Base-by-base conservation (phyloP, 2,888 invertebrate species). In the Sphaerophoria rueppellii region DNA sequence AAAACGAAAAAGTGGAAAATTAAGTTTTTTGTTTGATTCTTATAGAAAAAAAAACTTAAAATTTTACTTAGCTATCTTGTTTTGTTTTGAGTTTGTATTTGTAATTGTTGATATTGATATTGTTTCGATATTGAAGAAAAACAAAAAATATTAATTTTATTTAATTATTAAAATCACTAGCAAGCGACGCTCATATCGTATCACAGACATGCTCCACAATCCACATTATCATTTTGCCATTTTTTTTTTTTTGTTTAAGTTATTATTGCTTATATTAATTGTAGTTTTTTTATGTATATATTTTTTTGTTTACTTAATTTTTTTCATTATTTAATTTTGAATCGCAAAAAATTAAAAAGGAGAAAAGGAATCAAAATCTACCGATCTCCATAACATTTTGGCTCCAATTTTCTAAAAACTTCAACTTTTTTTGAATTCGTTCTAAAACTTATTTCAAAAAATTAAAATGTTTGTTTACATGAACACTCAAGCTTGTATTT, bases 121-220 rank as follows among this genome's bases (percentile, higher is more conserved):
- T 70, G 24, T 58, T 57, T 48, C n/a, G 24, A 61, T 16, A 24
- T 32, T 46, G 58, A 35, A 60, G 12, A 43, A 58, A 57, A 70
- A 72, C 50, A 75, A 65, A 76, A 54, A 24, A 63, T 57, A 85
- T 63, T 70, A 74, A 71, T 70, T 78, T 43, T 43, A 79, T 67
- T 24, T 24, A 24, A 24, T 24, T 24, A 24, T 24, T 24, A 2
- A 24, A 82, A 87, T 80, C 86, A 86, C 86, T 80, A 86, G 86
- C 80, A 82, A 82, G 52, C 52, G 82, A 75, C 87, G 90, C 91
- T 90, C 91, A 91, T 90, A 91, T 90, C 91, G 91, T 90, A 91
- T 91, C 91, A 91, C 91, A 91, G 91, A 90, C 91, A 91, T 90
- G 91, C 91, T 91, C 89, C 88, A 86, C 88, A 87, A 24, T 24